Percentiles rank a stretch among this genome's conserved stretches.
These are phyloP conservation scores for Pteronotus mesoamericanus DNA, from an alignment of 2,797 vertebrate genomes.

Conservation along the genomic window DNA sequence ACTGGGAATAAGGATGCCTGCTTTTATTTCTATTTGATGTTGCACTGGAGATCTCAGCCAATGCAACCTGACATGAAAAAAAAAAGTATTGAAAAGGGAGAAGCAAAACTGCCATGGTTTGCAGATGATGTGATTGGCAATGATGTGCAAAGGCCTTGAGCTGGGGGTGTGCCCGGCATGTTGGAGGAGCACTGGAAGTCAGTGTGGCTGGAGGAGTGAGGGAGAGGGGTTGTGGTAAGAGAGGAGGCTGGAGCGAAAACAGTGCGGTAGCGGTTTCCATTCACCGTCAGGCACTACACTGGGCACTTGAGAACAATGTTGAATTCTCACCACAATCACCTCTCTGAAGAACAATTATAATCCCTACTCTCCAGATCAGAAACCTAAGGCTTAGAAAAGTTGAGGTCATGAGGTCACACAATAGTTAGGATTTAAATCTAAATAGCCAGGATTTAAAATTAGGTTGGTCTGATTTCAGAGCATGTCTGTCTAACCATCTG, in stretches of 20 bases:
- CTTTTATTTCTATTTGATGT: neutral
- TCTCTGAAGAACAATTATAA: neutral
- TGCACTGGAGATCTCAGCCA: neutral
- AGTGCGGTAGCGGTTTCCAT: neutral
- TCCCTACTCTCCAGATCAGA: neutral
- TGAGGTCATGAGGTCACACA: neutral
- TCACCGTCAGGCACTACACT: neutral
- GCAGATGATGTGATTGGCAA: neutral
- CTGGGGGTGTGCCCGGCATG: neutral
- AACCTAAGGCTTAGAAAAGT: neutral
- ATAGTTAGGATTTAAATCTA: neutral
- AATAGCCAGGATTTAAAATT: neutral
- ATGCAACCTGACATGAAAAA: neutral
- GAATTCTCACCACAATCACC: neutral
- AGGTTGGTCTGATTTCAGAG: neutral
- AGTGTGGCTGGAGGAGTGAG: neutral
- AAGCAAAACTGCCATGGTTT: neutral
- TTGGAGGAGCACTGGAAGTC: neutral
- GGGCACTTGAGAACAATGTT: neutral
- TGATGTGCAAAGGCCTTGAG: neutral
- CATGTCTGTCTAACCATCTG: neutral
- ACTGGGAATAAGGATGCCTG: neutral
- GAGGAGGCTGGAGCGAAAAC: neutral
- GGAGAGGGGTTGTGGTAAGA: neutral
- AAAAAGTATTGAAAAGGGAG: neutral